phyloP scores from a whole-genome alignment of 2,113 vertebrate genomes.

The Canis aureus region DNA sequence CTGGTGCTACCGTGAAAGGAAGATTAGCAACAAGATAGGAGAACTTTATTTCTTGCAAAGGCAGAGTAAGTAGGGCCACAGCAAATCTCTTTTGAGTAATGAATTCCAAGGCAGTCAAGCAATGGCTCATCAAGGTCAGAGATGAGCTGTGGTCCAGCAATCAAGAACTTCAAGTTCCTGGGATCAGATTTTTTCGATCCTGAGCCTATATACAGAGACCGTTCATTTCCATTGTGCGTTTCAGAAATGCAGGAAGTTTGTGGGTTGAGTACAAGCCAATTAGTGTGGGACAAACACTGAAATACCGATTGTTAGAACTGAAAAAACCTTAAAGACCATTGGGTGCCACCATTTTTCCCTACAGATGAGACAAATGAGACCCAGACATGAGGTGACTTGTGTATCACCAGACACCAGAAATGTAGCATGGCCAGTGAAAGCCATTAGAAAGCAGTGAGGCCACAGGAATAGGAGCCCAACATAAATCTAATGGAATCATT shows the following conservation, averaged over 20 bases:
- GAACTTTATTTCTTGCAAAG: slow-evolving; percentile 59
- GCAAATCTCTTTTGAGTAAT: slow-evolving; percentile 36
- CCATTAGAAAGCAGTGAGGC: not conserved
- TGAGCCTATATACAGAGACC: not conserved
- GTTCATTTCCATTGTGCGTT: not conserved
- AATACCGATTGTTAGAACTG: not conserved
- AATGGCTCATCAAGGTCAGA: slow-evolving; percentile 19
- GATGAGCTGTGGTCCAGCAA: not conserved
- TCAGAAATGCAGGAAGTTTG: not conserved
- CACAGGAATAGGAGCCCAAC: not conserved
- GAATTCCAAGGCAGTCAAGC: not conserved
- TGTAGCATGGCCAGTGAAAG: not conserved
- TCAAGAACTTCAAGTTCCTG: not conserved
- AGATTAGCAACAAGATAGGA: slow-evolving; percentile 46
- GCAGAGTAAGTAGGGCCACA: not conserved
- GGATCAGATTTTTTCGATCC: not conserved
- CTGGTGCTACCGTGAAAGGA: slow-evolving; percentile 54
- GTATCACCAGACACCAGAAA: not conserved
- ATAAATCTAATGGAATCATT: not conserved
- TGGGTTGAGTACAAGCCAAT: not conserved
- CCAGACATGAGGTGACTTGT: rapidly evolving
- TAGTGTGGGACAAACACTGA: not conserved
- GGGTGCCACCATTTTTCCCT: not conserved
- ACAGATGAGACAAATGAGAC: not conserved
- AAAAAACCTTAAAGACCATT: not conserved